Evolutionary conservation across 2,888 invertebrate genomes (phyloP), one percentile per base, ranked within the genome.

Genomic region (Chydorus sphaericus): DNA sequence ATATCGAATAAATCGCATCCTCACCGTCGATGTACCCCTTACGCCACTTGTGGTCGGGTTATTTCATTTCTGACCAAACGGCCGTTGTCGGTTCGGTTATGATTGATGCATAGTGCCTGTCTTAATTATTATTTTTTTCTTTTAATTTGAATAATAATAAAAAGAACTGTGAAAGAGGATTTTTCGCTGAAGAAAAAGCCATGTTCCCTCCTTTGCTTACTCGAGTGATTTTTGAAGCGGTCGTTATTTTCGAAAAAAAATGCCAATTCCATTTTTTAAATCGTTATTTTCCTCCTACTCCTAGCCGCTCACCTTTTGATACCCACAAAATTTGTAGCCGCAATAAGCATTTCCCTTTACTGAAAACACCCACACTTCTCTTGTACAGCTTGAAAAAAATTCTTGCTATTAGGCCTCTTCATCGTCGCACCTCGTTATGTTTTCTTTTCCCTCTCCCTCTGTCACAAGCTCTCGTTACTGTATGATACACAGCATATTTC

Each of bases 91-190:
- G 14, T 44, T 44, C n/a, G n/a, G n/a, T n/a, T n/a, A n/a, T n/a
- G n/a, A n/a, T n/a, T n/a, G n/a, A n/a, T n/a, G n/a, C n/a, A 28
- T 28, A 44, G 44, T 44, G 44, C 44, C 44, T 44, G 44, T 44
- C 44, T 44, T 44, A 26, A 26, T 44, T 23, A 11, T n/a, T n/a
- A n/a, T n/a, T n/a, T n/a, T n/a, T n/a, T n/a, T n/a, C n/a, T n/a
- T n/a, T n/a, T 3, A 44, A 44, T 44, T 26, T n/a, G n/a, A n/a
- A n/a, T n/a, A 44, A n/a, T 28, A 44, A 28, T 11, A 36, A 44
- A 44, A 14, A 11, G 26, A 44, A 26, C 28, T 23, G 44, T 26
- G 28, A 44, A 20, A 39, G 20, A 38, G 10, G 23, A 14, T 2
- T 6, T 44, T 5, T 20, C 20, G 7, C 28, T 44, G 44, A 28